Percentiles rank a stretch among this genome's conserved stretches.
phyloP scores from a whole-genome alignment of 2,888 invertebrate genomes.

The Erpobdella octoculata region DNA sequence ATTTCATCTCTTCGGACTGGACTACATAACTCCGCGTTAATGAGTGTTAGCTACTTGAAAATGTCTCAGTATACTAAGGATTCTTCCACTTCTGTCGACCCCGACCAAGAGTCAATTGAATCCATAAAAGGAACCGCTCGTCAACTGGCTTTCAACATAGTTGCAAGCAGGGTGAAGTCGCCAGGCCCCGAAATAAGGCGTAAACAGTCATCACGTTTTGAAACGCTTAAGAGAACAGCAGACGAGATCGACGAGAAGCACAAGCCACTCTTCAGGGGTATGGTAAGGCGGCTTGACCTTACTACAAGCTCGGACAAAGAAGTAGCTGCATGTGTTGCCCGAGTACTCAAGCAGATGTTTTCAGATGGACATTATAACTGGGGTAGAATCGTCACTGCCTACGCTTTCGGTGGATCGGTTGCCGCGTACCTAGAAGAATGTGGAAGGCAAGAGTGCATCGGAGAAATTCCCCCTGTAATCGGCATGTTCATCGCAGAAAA shows the following conservation, averaged over 20 bases:
- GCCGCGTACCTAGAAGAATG: conserved; percentile 38
- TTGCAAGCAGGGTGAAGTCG: neutral
- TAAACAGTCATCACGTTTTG: neutral
- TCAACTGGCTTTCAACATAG: neutral
- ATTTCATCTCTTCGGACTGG: no score
- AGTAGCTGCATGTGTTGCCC: neutral
- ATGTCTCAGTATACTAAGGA: no score
- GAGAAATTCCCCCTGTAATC: conserved; percentile 44
- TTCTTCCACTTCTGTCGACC: conserved; percentile 9
- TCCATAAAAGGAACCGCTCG: neutral
- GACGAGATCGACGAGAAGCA: conserved; percentile 15
- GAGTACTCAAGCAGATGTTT: conserved; percentile 44
- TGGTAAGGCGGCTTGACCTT: conserved; percentile 15
- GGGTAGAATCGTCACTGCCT: conserved; percentile 48
- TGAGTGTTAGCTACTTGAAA: no score
- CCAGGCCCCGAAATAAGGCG: neutral
- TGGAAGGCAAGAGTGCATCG: conserved; percentile 30
- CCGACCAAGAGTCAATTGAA: neutral
- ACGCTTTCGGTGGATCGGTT: conserved; percentile 45
- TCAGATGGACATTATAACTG: conserved; percentile 48
- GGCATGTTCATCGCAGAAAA: conserved; percentile 47
- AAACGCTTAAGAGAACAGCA: conserved; percentile 10
- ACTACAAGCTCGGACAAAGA: neutral
- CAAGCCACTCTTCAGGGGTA: conserved; percentile 6
- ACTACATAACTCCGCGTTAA: no score